Base-by-base conservation (phyloP, 2,797 vertebrate species). In the Enteromius radiatus region DNA sequence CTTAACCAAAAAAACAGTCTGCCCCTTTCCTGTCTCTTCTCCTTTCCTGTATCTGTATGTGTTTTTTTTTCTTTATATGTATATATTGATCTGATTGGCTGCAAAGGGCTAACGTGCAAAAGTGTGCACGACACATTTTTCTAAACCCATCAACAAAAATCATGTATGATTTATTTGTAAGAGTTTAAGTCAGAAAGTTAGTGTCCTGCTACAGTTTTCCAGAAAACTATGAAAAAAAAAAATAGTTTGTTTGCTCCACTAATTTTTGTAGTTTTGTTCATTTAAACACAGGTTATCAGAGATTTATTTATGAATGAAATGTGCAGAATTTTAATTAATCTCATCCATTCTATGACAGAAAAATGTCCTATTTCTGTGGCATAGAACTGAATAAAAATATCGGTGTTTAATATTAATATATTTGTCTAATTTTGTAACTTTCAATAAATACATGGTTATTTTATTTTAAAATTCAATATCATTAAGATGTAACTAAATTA, bases 11-110 rank as follows among this genome's bases (percentile, higher is more conserved):
- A 47, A 76, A 1, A 43, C 47, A 26, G 28, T 54, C 52, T 64
- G 15, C 65, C 23, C 36, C 49, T 47, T 79, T 43, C 23, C 31
- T 71, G 28, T 74, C 52, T 76, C 31, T 47, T 31, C 45, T 61
- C 36, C 54, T 9, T 71, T 64, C 56, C 21, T 78, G 14, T 78
- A 31, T 78, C 59, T 69, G 63, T 49, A 23, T 19, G 52, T 67
- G 7, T 11, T 21, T 67, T 49, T 38, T 69, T 11, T 21, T 33
- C 2, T 33, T 11, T 12, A 12, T 43, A 68, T 68, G 67, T 52
- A 3, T 67, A 5, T 84, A n/a, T 54, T 54, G 5, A 38, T n/a
- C 28, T 81, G 26, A 49, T 49, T 75, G 12, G 2, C 45, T 19
- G 21, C 63, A 54, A 36, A 43, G 21, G 28, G 21, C 63, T 19